Conservation (phyloP, 1,140 invertebrate genomes). For the Rhagoletis pomonella region DNA sequence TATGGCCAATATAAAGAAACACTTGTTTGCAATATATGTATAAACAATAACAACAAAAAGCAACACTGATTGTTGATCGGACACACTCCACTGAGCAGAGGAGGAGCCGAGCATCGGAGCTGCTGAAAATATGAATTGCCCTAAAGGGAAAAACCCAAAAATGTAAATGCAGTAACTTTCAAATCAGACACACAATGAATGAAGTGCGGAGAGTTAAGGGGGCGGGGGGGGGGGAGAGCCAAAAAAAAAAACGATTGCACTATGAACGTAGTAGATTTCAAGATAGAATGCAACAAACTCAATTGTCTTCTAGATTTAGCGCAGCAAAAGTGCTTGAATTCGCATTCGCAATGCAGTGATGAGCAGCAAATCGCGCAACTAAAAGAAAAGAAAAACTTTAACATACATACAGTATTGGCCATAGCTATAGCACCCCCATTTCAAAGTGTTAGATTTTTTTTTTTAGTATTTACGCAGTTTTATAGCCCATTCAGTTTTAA, state of each 20-base stretch:
- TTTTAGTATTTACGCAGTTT: too few species aligned
- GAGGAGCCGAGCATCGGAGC: not conserved
- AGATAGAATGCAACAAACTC: constrained; percentile 40
- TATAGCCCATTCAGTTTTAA: too few species aligned
- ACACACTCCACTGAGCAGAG: not conserved
- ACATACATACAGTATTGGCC: not conserved
- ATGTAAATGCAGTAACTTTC: constrained; percentile 1
- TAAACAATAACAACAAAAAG: not conserved
- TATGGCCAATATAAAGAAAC: not conserved
- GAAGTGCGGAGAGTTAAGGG: not conserved
- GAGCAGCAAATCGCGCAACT: not conserved
- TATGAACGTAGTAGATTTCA: not conserved
- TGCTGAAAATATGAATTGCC: not conserved
- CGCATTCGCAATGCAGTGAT: not conserved
- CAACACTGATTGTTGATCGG: not conserved
- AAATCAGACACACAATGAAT: not conserved
- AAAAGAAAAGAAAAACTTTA: not conserved
- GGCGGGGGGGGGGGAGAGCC: not conserved
- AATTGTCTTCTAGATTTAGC: constrained; percentile 45
- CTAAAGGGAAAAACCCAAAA: not conserved
- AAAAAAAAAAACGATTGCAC: not conserved
- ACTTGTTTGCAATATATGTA: not conserved
- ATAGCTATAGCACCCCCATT: too few species aligned
- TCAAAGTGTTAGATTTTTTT: too few species aligned
- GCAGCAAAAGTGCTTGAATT: not conserved